Base-by-base conservation (phyloP, 2,113 vertebrate species). In the Gobius niger region DNA sequence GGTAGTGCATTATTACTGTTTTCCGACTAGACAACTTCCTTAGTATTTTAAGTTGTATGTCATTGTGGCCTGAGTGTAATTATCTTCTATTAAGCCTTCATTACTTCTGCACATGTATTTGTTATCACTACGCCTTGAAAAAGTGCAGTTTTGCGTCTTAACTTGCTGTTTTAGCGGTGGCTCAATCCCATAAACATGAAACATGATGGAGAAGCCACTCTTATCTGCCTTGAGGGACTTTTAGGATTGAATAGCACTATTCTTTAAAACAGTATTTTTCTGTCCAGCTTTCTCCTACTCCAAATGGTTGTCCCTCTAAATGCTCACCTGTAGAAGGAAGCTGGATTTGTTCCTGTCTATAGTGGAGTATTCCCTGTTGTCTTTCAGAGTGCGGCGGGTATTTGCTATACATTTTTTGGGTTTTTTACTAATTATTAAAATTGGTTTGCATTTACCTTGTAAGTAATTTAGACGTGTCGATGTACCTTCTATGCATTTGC, bases 401-500 rank as follows among this genome's bases (percentile, higher is more conserved):
- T 74, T 76, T 44, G 75, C 73, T 70, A 63, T 72, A 53, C 64
- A 65, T 68, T 80, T 69, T 75, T 64, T 1, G 8, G 18, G 74
- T 82, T 70, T 63, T 68, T 78, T 53, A 46, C 64, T 16, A 63
- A 84, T 77, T 77, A 78, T 84, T 24, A 57, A 77, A 78, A 78
- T 67, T 66, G 70, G 75, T 76, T 77, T 86, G 70, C 72, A 72
- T 86, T 65, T 62, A 79, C 67, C 75, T 77, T 78, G 76, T 81
- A 68, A 78, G 76, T 78, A 71, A 77, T 85, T 67, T 66, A 66
- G 71, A 84, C 84, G 78, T 82, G 71, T 84, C 71, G 87, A 84
- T 70, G 84, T 83, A 76, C 85, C 83, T 91, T 85, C 77, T 88
- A 76, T 83, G 85, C 83, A 72, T 76, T 72, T 65, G 76, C 65